Base-by-base conservation (phyloP, 2,113 vertebrate species). In the Anas platyrhynchos region DNA sequence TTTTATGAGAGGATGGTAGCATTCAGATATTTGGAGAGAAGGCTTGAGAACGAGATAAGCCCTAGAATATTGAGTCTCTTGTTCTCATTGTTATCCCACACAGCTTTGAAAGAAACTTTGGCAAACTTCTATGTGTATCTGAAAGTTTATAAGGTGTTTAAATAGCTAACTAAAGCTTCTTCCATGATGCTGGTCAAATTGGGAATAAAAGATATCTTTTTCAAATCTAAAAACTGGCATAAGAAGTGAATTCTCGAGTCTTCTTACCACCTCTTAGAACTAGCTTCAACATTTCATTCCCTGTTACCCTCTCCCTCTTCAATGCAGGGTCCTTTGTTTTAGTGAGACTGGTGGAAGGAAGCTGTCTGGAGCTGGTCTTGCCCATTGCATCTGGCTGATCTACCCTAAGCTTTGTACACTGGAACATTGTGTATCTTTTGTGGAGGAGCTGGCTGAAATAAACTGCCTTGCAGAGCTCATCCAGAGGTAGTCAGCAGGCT, bases 351-450 rank as follows among this genome's bases (percentile, higher is more conserved):
- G 44, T 69, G 44, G 31, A 50, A n/a, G 32, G 59, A 62, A 62
- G 25, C 59, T 26, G 25, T 11, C 16, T 38, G 61, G 61, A 6
- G 61, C 25, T 63, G 61, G 36, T 38, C 15, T 38, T 63, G 25
- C 27, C 38, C 14, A 2, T 82, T 61, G 15, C 14, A 55, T 23
- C 32, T 65, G 81, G n/a, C 34, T 84, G 26, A 54, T 48, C 38
- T 62, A 5, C 12, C 34, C 46, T 86, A 1, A 32, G 25, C 54
- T 56, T 5, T 11, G 63, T 23, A 32, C 67, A 7, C 21, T 29
- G 16, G 31, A 79, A 15, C 14, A 8, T 0, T 9, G 38, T 4
- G 0, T 8, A 16, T 34, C 22, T 79, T 54, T 80, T 71, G 21
- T 58, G 44, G 59, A 16, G 79, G 46, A 54, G 12, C 11, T 23